phyloP scores from a whole-genome alignment of 2,113 vertebrate species.

The Azemiops feae region DNA sequence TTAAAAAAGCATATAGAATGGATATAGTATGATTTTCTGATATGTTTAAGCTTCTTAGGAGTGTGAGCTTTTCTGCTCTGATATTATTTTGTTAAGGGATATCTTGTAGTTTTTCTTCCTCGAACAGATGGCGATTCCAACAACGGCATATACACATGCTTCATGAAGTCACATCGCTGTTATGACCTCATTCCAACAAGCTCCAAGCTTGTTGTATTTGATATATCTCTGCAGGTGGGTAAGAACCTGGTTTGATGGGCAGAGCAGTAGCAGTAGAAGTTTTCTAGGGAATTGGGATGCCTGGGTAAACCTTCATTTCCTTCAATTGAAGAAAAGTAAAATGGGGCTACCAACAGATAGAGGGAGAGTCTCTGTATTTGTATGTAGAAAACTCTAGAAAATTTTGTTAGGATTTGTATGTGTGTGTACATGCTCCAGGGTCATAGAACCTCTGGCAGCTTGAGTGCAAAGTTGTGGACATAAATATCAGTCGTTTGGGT shows the following conservation, averaged over 20 bases:
- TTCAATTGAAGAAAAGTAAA: neutral
- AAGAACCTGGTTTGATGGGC: neutral
- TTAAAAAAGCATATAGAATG: neutral
- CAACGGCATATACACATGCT: slow-evolving; percentile 82
- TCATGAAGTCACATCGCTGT: slow-evolving; percentile 97
- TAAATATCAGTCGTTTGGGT: neutral
- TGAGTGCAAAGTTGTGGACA: neutral
- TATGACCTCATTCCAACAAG: slow-evolving; percentile 97
- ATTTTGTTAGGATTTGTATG: too few species aligned
- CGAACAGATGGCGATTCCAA: slow-evolving; percentile 74
- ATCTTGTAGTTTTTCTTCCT: neutral
- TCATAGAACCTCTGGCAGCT: neutral
- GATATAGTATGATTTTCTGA: neutral
- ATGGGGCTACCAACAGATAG: neutral
- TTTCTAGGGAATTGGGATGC: neutral
- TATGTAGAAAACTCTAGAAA: neutral
- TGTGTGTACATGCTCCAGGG: neutral
- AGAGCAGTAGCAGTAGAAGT: neutral
- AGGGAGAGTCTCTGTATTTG: neutral
- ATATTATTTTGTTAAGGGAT: neutral
- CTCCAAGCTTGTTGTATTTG: slow-evolving; percentile 97
- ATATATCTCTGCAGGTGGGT: slow-evolving; percentile 92
- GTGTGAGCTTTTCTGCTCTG: neutral
- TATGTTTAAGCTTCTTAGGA: neutral
- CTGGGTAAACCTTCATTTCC: neutral